phyloP scores from a whole-genome alignment of 2,888 invertebrate genomes.

The Tetragnatha montana region DNA sequence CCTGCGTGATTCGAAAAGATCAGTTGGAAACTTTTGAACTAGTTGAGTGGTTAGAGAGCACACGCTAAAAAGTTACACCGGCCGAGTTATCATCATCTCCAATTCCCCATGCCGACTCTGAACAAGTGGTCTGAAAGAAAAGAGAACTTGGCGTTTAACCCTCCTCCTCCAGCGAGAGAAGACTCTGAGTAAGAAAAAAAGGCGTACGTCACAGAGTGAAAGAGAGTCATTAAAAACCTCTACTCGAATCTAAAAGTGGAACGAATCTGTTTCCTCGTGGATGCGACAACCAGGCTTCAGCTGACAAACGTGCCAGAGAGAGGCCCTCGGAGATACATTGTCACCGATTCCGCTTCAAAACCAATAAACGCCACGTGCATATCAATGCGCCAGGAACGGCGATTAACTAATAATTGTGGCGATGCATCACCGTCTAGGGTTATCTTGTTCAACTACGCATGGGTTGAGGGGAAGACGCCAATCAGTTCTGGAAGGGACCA shows the following conservation, averaged over 20 bases:
- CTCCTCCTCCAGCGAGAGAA: background rate
- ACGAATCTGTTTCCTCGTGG: constrained; percentile 23
- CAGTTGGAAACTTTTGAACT: too few relatives aligned
- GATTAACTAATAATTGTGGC: constrained; percentile 36
- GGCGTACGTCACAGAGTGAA: background rate
- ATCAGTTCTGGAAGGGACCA: constrained; percentile 57
- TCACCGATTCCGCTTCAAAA: constrained; percentile 39
- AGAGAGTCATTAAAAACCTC: background rate
- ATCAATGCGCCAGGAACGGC: constrained; percentile 36
- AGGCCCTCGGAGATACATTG: constrained; percentile 14
- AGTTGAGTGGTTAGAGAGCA: too few relatives aligned
- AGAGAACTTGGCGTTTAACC: background rate
- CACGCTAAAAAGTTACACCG: background rate
- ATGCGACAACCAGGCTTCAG: constrained; percentile 11
- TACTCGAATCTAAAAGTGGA: constrained; percentile 13
- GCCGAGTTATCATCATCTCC: background rate
- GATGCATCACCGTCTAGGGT: constrained; percentile 31
- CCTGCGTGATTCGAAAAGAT: too few relatives aligned
- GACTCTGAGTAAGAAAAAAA: background rate
- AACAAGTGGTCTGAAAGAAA: background rate
- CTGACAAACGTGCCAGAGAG: constrained; percentile 46
- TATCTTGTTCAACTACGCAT: constrained; percentile 48
- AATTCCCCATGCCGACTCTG: background rate
- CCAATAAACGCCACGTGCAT: constrained; percentile 27
- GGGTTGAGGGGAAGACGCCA: constrained; percentile 51